Percentiles rank a stretch among this genome's conserved stretches.
phyloP scores from a whole-genome alignment of 2,888 invertebrate species.

The Pyrocoelia pectoralis region DNA sequence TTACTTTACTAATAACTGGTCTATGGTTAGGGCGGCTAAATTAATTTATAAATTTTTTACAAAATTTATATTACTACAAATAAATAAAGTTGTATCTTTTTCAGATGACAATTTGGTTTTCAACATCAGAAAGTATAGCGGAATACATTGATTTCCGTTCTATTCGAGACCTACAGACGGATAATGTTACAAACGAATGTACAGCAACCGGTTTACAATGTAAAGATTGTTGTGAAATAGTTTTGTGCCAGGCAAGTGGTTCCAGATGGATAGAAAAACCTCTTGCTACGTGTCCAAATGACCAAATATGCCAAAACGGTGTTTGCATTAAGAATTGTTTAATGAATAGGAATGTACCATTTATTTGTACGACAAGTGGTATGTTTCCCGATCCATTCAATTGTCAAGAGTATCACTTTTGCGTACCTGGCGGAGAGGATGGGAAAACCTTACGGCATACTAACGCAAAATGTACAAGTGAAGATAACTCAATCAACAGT shows the following conservation, averaged over 20 bases:
- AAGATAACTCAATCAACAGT: not conserved
- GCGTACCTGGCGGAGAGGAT: not conserved
- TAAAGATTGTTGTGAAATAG: not conserved
- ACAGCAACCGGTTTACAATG: no score
- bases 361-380: not conserved
- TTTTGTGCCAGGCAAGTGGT: not conserved
- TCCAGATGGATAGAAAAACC: not conserved
- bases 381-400: constrained; percentile 3
- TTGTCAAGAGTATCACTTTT: not conserved
- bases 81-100: no score
- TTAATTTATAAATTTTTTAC: no score
- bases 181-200: no score
- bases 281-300: not conserved
- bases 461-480: not conserved
- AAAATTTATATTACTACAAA: no score
- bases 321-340: not conserved
- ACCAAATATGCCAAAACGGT: not conserved
- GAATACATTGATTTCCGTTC: no score
- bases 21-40: no score
- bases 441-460: not conserved
- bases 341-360: not conserved
- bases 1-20: no score
- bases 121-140: no score
- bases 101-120: no score
- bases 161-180: no score